These are phyloP conservation scores for Tachyglossus aculeatus DNA, from an alignment of 2,797 vertebrate genomes.

Conservation along the genomic window DNA sequence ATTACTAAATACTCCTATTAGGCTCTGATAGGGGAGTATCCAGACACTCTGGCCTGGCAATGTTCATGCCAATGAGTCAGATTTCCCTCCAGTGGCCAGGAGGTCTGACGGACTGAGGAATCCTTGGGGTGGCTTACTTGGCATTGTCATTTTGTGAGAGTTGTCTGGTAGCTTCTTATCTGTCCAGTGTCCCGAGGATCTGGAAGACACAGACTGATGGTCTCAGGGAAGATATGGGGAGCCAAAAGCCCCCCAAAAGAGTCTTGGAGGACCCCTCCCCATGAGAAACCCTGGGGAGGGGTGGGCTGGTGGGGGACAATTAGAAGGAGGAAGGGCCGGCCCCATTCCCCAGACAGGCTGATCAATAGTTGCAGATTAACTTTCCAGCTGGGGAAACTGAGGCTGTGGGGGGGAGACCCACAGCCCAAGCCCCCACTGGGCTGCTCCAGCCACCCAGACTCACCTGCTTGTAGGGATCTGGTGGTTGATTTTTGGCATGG, in stretches of 20 bases:
- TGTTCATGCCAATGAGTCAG: too few species aligned
- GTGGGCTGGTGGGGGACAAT: neutral
- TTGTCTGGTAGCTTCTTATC: slow-evolving; percentile 39
- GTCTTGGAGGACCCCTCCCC: neutral
- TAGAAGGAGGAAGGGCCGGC: neutral
- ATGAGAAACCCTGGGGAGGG: too few species aligned
- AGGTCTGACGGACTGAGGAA: too few species aligned
- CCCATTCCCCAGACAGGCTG: too few species aligned
- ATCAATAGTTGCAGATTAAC: too few species aligned
- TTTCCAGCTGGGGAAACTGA: neutral
- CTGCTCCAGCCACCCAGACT: neutral
- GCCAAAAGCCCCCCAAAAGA: neutral
- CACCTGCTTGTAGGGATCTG: slow-evolving; percentile 41
- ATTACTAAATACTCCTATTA: too few species aligned
- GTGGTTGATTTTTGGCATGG: slow-evolving; percentile 39
- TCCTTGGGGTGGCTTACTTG: slow-evolving; percentile 16
- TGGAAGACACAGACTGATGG: slow-evolving; percentile 7
- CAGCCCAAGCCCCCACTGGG: neutral
- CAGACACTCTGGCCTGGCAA: too few species aligned
- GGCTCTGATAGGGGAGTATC: too few species aligned
- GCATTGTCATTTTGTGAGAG: slow-evolving; percentile 27
- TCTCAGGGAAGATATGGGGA: neutral
- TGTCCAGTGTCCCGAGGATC: slow-evolving; percentile 51
- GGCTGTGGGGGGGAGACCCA: neutral
- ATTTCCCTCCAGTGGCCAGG: too few species aligned